phyloP scores from a whole-genome alignment of 2,113 vertebrate genomes.

The Laticauda colubrina region DNA sequence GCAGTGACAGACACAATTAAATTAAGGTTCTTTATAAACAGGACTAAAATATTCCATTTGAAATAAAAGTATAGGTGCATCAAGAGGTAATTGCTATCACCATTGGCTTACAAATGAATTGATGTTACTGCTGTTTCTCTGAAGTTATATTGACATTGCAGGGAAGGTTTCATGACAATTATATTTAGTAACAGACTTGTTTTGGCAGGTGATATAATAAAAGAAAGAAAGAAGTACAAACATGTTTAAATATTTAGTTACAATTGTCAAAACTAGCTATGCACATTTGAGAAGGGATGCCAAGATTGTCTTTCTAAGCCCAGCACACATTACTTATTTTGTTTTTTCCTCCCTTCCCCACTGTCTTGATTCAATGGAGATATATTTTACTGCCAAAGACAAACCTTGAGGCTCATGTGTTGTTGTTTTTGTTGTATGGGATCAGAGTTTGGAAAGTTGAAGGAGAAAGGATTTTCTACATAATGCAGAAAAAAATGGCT shows the following conservation, averaged over 20 bases:
- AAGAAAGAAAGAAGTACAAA: background rate
- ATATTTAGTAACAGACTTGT: background rate
- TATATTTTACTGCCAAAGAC: background rate
- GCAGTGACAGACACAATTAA: background rate
- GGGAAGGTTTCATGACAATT: slow-evolving; percentile 2
- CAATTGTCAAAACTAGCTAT: background rate
- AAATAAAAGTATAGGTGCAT: background rate
- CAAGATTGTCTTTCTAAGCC: background rate
- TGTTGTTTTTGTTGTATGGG: background rate
- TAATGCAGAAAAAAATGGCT: background rate
- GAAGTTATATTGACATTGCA: background rate
- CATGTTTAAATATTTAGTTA: slow-evolving; percentile 23
- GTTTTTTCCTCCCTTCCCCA: background rate
- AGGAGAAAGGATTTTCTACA: background rate
- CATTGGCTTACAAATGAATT: background rate
- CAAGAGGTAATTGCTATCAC: background rate
- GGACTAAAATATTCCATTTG: background rate
- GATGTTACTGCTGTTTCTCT: background rate
- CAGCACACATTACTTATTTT: background rate
- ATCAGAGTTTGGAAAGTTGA: background rate
- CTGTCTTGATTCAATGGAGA: background rate
- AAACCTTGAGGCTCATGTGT: background rate
- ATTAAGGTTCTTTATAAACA: background rate
- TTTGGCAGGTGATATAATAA: slow-evolving; percentile 6
- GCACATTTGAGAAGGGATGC: background rate